Evolutionary conservation across 2,888 invertebrate genomes (phyloP).

Genomic region (Acrobasis repandana): DNA sequence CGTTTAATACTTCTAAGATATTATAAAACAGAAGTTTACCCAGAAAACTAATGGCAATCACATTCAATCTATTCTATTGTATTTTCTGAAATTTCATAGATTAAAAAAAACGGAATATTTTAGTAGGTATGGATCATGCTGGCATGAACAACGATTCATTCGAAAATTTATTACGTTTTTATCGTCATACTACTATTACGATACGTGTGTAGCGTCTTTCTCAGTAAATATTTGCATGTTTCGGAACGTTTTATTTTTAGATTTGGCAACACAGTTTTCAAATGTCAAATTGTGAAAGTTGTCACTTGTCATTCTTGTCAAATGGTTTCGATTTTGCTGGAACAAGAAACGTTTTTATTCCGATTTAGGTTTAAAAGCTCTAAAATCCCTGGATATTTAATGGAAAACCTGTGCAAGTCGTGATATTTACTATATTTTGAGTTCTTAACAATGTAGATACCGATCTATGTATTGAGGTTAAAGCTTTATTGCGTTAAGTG

Average conservation of each 20-base stretch:
- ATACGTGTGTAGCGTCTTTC: background rate
- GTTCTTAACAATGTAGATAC: conserved; percentile 49
- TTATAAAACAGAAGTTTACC: too few relatives aligned
- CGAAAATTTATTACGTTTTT: too few relatives aligned
- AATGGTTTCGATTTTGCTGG: conserved; percentile 52
- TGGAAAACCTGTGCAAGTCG: background rate
- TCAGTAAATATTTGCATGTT: conserved; percentile 26
- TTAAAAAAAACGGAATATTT: too few relatives aligned
- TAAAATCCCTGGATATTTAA: conserved; percentile 33
- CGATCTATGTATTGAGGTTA: conserved; percentile 63
- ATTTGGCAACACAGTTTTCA: conserved; percentile 49
- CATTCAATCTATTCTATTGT: too few relatives aligned
- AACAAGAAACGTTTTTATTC: conserved; percentile 43
- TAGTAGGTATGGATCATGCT: too few relatives aligned
- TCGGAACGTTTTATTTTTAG: conserved; percentile 35
- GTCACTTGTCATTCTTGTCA: conserved; percentile 61
- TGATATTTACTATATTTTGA: conserved; percentile 28
- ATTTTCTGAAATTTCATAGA: too few relatives aligned
- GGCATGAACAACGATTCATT: too few relatives aligned
- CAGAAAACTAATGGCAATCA: too few relatives aligned
- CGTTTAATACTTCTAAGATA: too few relatives aligned
- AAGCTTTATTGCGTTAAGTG: conserved; percentile 60
- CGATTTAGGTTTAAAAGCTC: conserved; percentile 8
- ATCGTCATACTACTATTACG: too few relatives aligned
- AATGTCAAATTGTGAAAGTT: conserved; percentile 64